Conservation (phyloP, 2,113 vertebrate species). For the Panthera uncia region DNA sequence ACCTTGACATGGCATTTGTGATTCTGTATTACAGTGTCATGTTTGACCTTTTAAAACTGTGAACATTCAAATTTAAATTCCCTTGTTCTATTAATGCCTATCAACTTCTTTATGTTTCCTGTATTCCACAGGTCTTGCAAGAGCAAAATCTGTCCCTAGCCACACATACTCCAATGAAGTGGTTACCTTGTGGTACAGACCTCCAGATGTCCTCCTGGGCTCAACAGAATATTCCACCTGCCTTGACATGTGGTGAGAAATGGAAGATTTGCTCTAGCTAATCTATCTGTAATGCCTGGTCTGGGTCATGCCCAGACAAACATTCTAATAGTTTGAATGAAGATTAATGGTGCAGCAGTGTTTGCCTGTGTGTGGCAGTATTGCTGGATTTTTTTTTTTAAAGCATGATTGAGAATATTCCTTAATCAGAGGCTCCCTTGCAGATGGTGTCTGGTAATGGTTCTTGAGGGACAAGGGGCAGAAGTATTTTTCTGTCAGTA, state of each 20-base stretch:
- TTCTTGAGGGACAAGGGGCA: constrained; percentile 34
- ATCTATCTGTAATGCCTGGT: constrained; percentile 5
- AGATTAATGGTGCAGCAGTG: constrained; percentile 24
- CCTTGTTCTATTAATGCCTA: constrained; percentile 45
- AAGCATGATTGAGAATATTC: constrained; percentile 19
- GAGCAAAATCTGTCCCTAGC: constrained; percentile 97
- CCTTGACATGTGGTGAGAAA: constrained; percentile 97
- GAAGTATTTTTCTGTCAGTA: constrained; percentile 48
- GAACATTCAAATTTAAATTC: constrained; percentile 6
- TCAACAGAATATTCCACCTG: constrained; percentile 98
- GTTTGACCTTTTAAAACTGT: constrained; percentile 60
- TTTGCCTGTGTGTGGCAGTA: background rate
- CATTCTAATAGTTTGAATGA: background rate
- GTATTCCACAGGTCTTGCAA: constrained; percentile 90
- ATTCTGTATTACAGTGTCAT: background rate
- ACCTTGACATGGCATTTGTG: background rate
- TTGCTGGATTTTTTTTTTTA: background rate
- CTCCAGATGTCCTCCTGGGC: constrained; percentile 96
- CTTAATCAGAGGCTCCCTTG: background rate
- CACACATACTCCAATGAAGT: constrained; percentile 99
- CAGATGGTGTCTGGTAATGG: constrained; percentile 48
- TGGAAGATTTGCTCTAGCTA: background rate
- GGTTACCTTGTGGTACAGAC: constrained; percentile 98
- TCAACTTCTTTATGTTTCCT: constrained; percentile 66
- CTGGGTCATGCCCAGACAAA: background rate